Evolutionary conservation across 2,888 invertebrate genomes (phyloP), one percentile per base, ranked within the genome.

Genomic region (Sinodicranocentrus sp.): DNA sequence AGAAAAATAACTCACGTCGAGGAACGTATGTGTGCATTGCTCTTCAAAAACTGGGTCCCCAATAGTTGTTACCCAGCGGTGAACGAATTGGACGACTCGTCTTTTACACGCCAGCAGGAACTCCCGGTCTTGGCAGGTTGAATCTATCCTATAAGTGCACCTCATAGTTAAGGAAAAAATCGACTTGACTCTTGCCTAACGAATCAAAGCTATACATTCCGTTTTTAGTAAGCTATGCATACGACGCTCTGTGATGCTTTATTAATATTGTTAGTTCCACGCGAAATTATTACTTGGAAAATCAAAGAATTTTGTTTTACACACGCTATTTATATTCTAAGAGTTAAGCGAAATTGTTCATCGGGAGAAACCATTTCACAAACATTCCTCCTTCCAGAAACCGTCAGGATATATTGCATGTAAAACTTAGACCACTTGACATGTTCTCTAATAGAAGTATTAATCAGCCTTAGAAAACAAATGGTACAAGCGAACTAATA

Each of bases 41-140:
- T 95, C 95, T 89, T 95, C 94, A 89, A 94, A 94, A 86, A 95
- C 95, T 1, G 94, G 94, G 89, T 94, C 93, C 3, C 94, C 92
- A 68, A 95, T 93, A 2, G 95, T 93, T 87, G 92, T 92, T 57
- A 94, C 93, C 96, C 96, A 96, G 19, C 85, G 77, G 89, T 94
- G 94, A 71, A 95, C 93, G 91, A 96, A 96, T 88, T 94, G 94
- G 61, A 96, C 93, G 15, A 96, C 95, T 84, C 95, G 93, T 88
- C 94, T 92, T 90, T 95, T 95, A 89, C 94, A 94, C 78, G 93
- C 93, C 86, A 94, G 90, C 59, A 94, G 91, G 89, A 94, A 94
- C 88, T 94, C 94, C 84, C 92, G 91, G 90, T 94, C 94, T 90
- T 94, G 90, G 70, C 89, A 89, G 17, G 89, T 88, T 23, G 90